phyloP scores from a whole-genome alignment of 2,113 vertebrate genomes.

The Typhlomys cinereus region DNA sequence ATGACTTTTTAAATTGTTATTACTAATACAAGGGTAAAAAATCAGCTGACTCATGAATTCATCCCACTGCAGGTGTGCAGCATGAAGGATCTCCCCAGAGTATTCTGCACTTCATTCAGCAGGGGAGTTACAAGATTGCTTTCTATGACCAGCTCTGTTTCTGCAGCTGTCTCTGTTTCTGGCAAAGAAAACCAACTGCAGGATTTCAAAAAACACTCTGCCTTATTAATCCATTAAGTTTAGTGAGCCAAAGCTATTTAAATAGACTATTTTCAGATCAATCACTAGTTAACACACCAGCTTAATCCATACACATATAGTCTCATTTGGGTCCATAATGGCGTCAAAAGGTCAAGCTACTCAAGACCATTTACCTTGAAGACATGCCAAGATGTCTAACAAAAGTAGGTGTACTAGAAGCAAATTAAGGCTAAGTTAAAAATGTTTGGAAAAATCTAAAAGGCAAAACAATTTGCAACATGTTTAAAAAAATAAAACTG shows the following conservation, averaged over 20 bases:
- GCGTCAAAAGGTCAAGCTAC: constrained; percentile 26
- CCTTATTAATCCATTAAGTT: constrained; percentile 21
- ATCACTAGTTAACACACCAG: too few relatives aligned
- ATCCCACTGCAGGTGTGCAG: constrained; percentile 60
- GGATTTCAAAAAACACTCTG: constrained; percentile 48
- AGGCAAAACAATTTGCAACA: neutral
- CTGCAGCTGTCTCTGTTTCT: constrained; percentile 1
- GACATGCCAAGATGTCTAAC: neutral
- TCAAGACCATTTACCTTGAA: constrained; percentile 18
- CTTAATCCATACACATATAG: neutral
- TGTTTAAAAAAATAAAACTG: neutral
- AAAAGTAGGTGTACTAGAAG: neutral
- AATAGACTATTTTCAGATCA: constrained; percentile 33
- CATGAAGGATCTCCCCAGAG: constrained; percentile 6
- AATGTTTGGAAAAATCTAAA: constrained; percentile 9
- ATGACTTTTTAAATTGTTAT: constrained; percentile 46
- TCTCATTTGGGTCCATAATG: neutral
- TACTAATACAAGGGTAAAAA: constrained; percentile 74
- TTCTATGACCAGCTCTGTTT: neutral
- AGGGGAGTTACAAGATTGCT: neutral
- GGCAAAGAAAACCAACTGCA: neutral
- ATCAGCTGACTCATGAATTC: constrained; percentile 59
- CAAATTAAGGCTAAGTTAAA: constrained; percentile 21
- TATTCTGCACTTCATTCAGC: constrained; percentile 11
- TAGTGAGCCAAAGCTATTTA: constrained; percentile 23